Evolutionary conservation across 2,888 invertebrate species (phyloP).

Genomic region (Drosophila hawaiiensis): DNA sequence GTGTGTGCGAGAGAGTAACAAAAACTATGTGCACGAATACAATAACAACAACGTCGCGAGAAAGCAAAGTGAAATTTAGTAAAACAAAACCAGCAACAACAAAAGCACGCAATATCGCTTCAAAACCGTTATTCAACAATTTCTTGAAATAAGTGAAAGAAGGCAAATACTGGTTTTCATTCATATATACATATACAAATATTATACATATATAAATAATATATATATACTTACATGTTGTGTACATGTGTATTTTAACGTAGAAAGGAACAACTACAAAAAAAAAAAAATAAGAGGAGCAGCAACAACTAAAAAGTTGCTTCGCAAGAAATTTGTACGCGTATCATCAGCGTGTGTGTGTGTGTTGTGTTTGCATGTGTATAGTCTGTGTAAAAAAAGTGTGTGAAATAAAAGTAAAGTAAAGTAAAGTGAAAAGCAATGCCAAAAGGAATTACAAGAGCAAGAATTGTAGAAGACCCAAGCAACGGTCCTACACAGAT

Average conservation of each 20-base stretch:
- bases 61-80: conserved; percentile 79
- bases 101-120: conserved; percentile 61
- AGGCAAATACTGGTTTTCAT: conserved; percentile 74
- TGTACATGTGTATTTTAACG: conserved; percentile 25
- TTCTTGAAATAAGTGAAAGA: conserved; percentile 76
- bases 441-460: conserved; percentile 57
- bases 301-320: conserved; percentile 70
- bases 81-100: conserved; percentile 55
- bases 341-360: conserved; percentile 43
- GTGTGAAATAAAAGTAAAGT: conserved; percentile 52
- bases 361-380: conserved; percentile 23
- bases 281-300: conserved; percentile 18
- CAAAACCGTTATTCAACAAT: conserved; percentile 77
- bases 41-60: conserved; percentile 59
- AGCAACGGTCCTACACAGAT: conserved; percentile 9
- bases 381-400: conserved; percentile 29
- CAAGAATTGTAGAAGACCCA: conserved; percentile 24
- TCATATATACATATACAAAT: conserved; percentile 23
- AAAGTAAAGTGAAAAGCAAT: conserved; percentile 70
- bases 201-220: conserved; percentile 10
- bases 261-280: conserved; percentile 45
- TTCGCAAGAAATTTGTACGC: conserved; percentile 69
- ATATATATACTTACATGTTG: conserved; percentile 20
- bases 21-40: conserved; percentile 54
- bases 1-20: conserved; percentile 41